Base-by-base conservation (phyloP, 2,797 vertebrate genomes). In the Paratrypauchen microcephalus region DNA sequence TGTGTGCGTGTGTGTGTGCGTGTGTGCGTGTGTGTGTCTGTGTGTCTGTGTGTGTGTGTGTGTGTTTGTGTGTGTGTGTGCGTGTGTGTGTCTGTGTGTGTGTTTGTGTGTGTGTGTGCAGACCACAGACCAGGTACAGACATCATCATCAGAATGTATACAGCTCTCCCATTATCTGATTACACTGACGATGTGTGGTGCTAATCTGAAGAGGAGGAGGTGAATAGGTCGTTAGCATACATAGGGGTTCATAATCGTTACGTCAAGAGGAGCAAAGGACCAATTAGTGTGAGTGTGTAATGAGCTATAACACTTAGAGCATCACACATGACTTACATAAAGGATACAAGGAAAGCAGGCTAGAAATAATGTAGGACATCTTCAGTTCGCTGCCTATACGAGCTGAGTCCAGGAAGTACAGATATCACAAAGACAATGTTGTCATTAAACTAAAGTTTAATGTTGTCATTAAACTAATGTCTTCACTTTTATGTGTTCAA, bases 141-240 rank as follows among this genome's bases (percentile, higher is more conserved):
- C 72, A 60, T 50, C 82, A 87, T 86, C 80, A 83, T 69, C 64
- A 85, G 69, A 75, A 83, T 73, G 77, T 72, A 67, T 86, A 79
- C 68, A 78, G 71, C 70, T 73, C 69, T 82, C 84, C 84, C 69
- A 84, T 85, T 73, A 77, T 70, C 76, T 87, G 78, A 85, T 85
- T 84, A 74, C 77, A 76, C 82, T 83, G 78, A 79, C 84, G 86
- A 82, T 78, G 71, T 78, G 65, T 9, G 18, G 30, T 75, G 69
- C 79, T 78, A 76, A 87, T 79, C 75, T 80, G 66, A 75, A 79
- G 65, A 66, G 68, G 67, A 57, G 58, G 59, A 67, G 65, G 81
- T 77, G 66, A 83, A 75, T 52, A 71, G 75, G 78, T 86, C 76
- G 73, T 82, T 64, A 78, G 21, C 28, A 4, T 70, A 75, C 71